A percentile compares a stretch with the other conserved stretches of the same genome.
phyloP scores from a whole-genome alignment of 2,797 vertebrate genomes.

The Sebastes glaucus region DNA sequence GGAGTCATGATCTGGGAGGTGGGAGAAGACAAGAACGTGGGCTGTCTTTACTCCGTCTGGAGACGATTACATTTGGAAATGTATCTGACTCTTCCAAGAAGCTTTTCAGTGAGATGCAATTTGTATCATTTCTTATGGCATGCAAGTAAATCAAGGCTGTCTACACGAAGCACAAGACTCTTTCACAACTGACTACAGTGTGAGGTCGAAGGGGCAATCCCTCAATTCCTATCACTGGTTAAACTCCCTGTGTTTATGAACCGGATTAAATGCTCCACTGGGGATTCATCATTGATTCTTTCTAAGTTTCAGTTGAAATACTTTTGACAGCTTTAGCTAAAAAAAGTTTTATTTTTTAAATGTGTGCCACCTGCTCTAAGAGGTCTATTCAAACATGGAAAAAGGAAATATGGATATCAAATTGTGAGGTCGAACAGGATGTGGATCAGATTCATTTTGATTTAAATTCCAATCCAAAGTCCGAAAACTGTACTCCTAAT shows the following conservation, averaged over 20 bases:
- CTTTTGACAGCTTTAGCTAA: not conserved
- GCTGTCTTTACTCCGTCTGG: conserved; percentile 39
- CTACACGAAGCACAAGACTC: conserved; percentile 5
- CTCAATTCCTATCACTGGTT: not conserved
- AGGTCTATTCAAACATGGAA: not conserved
- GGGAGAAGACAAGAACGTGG: conserved; percentile 1
- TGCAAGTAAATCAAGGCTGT: conserved; percentile 58
- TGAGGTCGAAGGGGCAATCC: not conserved
- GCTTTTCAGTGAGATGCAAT: conserved; percentile 54
- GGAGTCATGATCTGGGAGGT: conserved; percentile 5
- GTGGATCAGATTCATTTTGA: not conserved
- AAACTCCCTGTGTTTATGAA: conserved; percentile 11
- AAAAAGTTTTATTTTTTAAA: not conserved
- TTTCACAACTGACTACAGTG: not conserved
- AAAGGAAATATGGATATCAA: not conserved
- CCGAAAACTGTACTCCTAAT: not conserved
- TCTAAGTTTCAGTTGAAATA: not conserved
- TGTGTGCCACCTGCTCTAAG: not conserved
- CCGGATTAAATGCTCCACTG: not conserved
- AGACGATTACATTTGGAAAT: conserved; percentile 57
- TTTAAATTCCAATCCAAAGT: not conserved
- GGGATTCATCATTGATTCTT: not conserved
- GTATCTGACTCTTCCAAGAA: conserved; percentile 58
- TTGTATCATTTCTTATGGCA: conserved; percentile 49
- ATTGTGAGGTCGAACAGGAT: not conserved